Conservation (phyloP, 2,797 vertebrate genomes). For the Gambelia wislizenii region DNA sequence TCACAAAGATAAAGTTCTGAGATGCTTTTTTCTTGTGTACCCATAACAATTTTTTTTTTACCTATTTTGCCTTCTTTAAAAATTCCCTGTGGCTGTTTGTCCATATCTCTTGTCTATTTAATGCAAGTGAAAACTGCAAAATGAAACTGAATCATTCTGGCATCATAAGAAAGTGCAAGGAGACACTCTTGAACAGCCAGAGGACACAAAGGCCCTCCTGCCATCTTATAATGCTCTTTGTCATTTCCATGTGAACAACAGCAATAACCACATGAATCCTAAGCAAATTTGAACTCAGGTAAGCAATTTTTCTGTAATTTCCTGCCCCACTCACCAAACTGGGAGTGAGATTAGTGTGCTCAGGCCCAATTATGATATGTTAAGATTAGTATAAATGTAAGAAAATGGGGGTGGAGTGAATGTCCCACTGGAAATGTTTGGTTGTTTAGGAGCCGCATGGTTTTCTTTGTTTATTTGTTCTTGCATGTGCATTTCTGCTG, state of each 20-base stretch:
- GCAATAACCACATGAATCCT: conserved; percentile 77
- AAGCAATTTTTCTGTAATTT: conserved; percentile 70
- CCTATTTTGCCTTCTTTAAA: conserved; percentile 60
- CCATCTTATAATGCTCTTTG: conserved; percentile 73
- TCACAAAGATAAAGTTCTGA: conserved; percentile 1
- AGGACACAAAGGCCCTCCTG: conserved; percentile 71
- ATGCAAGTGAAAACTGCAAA: conserved; percentile 72
- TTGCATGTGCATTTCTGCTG: conserved; percentile 71
- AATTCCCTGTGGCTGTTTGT: conserved; percentile 67
- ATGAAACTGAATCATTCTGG: conserved; percentile 80
- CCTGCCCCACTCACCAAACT: conserved; percentile 52
- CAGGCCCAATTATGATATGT: conserved; percentile 55
- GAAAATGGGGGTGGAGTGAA: conserved; percentile 35
- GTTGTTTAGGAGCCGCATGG: conserved; percentile 59
- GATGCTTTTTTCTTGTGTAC: conserved; percentile 19
- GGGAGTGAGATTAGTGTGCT: conserved; percentile 25
- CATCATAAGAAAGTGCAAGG: conserved; percentile 75
- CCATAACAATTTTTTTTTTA: conserved; percentile 51
- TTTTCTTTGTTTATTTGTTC: conserved; percentile 75
- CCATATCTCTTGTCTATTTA: conserved; percentile 75
- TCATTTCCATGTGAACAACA: conserved; percentile 78
- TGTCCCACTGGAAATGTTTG: conserved; percentile 62
- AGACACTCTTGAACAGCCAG: conserved; percentile 75
- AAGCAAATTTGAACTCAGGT: conserved; percentile 66
- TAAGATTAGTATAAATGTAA: conserved; percentile 67